Conservation (phyloP, 1,140 invertebrate species). For the Drosophila funebris region DNA sequence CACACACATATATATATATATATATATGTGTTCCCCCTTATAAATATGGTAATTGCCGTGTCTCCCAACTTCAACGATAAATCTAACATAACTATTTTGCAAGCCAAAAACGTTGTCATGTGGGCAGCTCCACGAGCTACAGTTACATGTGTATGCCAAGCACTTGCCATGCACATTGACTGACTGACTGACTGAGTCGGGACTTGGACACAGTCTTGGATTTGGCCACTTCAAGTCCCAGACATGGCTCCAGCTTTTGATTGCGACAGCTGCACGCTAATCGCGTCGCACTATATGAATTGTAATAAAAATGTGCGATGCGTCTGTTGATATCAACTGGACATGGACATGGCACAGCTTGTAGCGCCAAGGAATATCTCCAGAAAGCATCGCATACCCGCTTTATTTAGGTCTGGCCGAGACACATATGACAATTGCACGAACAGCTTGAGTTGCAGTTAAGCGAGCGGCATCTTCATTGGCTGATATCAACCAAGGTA, state of each 20-base stretch:
- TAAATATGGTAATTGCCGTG: constrained; percentile 71
- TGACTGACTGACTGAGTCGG: constrained; percentile 31
- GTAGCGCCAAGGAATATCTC: background rate
- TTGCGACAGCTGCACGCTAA: constrained; percentile 62
- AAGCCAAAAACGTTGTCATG: constrained; percentile 52
- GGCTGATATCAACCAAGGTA: constrained; percentile 4
- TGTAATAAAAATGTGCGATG: background rate
- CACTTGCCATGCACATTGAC: constrained; percentile 66
- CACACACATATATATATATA: too few relatives aligned
- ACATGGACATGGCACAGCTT: constrained; percentile 8
- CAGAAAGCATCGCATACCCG: background rate
- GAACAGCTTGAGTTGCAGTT: constrained; percentile 48
- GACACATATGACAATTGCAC: constrained; percentile 10
- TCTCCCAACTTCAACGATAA: constrained; percentile 48
- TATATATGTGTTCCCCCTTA: constrained; percentile 36
- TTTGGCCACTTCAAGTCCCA: background rate
- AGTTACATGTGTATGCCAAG: constrained; percentile 71
- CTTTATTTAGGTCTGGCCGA: constrained; percentile 2
- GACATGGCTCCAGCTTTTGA: constrained; percentile 29
- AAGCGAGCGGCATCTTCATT: constrained; percentile 72
- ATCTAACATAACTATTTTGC: constrained; percentile 77
- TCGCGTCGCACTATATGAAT: constrained; percentile 47
- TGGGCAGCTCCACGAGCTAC: constrained; percentile 52
- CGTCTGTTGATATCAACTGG: constrained; percentile 47
- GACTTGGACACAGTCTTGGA: background rate